Conservation (phyloP, 2,113 vertebrate genomes). For the Hydrolagus affinis region DNA sequence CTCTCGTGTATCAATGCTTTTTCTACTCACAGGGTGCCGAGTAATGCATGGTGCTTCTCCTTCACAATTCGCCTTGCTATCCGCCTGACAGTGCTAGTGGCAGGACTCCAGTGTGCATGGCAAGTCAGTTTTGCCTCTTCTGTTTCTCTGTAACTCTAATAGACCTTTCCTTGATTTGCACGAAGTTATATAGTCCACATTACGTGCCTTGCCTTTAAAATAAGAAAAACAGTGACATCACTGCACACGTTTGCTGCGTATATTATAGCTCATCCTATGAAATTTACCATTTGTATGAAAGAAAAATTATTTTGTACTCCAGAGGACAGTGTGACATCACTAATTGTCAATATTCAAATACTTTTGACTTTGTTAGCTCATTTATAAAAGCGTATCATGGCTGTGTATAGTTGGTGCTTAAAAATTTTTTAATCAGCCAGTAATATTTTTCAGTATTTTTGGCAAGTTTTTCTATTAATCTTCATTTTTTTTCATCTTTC, state of each 20-base stretch:
- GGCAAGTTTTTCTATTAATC: conserved; percentile 76
- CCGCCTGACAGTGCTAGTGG: conserved; percentile 54
- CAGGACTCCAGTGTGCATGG: conserved; percentile 65
- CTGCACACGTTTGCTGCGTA: conserved; percentile 99
- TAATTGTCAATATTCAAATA: conserved; percentile 86
- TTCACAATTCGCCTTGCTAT: conserved; percentile 76
- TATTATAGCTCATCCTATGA: conserved; percentile 85
- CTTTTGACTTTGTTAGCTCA: conserved; percentile 96
- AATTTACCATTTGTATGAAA: conserved; percentile 98
- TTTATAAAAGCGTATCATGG: conserved; percentile 98
- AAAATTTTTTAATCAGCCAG: conserved; percentile 97
- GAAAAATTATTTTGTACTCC: conserved; percentile 96
- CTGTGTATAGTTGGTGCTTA: conserved; percentile 99
- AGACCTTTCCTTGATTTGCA: conserved; percentile 93
- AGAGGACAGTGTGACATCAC: conserved; percentile 87
- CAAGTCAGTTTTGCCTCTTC: conserved; percentile 69
- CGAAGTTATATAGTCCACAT: conserved; percentile 99
- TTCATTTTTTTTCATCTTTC: conserved; percentile 93
- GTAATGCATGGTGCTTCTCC: conserved; percentile 68
- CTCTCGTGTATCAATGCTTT: conserved; percentile 12
- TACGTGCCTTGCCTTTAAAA: conserved; percentile 99
- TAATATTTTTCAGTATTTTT: conserved; percentile 93
- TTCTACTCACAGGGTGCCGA: conserved; percentile 63
- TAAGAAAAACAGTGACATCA: conserved; percentile 81
- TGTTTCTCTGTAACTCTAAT: conserved; percentile 75